Evolutionary conservation across 1,140 invertebrate genomes (phyloP).

Genomic region (Drosophila chauvacae): DNA sequence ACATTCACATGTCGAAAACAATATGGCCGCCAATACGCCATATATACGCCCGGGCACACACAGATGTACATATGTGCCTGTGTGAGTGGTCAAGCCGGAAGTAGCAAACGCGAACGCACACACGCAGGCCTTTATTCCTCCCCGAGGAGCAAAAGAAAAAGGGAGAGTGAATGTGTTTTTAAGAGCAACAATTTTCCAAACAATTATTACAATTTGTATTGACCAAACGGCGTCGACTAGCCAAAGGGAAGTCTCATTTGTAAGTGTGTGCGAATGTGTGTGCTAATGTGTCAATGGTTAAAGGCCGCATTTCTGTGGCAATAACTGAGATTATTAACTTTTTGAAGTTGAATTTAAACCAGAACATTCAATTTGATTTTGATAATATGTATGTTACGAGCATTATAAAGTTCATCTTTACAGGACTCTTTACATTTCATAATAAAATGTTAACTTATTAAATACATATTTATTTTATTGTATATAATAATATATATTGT

Average conservation of each 20-base stretch:
- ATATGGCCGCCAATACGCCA: slow-evolving; percentile 61
- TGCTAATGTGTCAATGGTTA: slow-evolving; percentile 28
- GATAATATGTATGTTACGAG: neutral
- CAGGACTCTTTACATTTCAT: neutral
- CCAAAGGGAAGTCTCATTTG: slow-evolving; percentile 24
- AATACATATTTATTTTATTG: too few species aligned
- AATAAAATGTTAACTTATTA: too few species aligned
- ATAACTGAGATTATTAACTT: neutral
- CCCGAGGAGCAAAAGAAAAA: slow-evolving; percentile 31
- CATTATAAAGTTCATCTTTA: neutral
- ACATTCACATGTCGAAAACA: slow-evolving; percentile 77
- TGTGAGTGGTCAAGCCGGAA: slow-evolving; percentile 54
- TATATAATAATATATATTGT: too few species aligned
- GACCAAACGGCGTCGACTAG: slow-evolving; percentile 42
- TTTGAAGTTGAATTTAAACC: neutral
- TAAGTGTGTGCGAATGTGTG: slow-evolving; percentile 16
- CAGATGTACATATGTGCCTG: slow-evolving; percentile 1
- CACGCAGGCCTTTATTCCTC: slow-evolving; percentile 45
- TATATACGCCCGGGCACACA: slow-evolving; percentile 11
- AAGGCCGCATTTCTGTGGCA: slow-evolving; percentile 7
- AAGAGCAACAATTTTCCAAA: slow-evolving; percentile 76
- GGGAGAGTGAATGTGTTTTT: slow-evolving; percentile 62
- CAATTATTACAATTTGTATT: slow-evolving; percentile 78
- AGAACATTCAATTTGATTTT: neutral
- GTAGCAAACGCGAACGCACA: slow-evolving; percentile 54